These are phyloP conservation scores for Phacellophora camtschatica DNA, from an alignment of 30 jellyfish, hydroid and myxozoan genomes.

Conservation along the genomic window DNA sequence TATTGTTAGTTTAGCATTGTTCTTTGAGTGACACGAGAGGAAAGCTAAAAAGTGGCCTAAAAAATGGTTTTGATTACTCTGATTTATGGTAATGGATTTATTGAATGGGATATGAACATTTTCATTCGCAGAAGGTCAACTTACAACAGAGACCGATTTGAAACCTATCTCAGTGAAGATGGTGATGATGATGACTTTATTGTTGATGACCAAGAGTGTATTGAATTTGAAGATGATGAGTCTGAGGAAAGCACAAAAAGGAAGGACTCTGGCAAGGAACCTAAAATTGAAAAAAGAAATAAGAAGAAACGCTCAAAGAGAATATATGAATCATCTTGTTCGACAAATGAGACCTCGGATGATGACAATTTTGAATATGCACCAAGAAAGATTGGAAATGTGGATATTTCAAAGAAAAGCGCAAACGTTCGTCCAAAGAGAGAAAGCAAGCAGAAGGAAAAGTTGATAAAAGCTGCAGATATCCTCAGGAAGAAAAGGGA, in stretches of 20 bases:
- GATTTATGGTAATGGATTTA: too few relatives aligned
- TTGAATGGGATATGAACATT: too few relatives aligned
- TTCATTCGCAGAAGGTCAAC: conserved; percentile 2
- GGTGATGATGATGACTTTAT: conserved; percentile 18
- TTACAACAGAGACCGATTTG: conserved; percentile 30
- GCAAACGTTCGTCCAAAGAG: conserved; percentile 22
- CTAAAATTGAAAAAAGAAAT: neutral
- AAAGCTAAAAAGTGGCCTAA: too few relatives aligned
- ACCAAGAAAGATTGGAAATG: neutral
- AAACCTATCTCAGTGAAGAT: conserved; percentile 42
- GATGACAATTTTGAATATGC: neutral
- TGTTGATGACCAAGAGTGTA: conserved; percentile 25
- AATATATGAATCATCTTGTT: neutral
- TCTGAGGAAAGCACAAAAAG: conserved; percentile 9
- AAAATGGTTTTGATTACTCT: too few relatives aligned
- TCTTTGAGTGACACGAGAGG: too few relatives aligned
- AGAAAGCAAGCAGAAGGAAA: conserved; percentile 21
- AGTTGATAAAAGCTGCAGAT: conserved; percentile 21
- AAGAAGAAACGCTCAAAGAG: neutral
- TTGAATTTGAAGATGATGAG: conserved; percentile 13
- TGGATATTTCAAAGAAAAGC: conserved; percentile 4
- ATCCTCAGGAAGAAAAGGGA: conserved; percentile 16
- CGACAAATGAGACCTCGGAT: neutral
- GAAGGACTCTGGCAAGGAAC: neutral
- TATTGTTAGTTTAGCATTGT: too few relatives aligned